Base-by-base conservation (phyloP, 2,113 vertebrate species). In the Artemisiospiza belli region DNA sequence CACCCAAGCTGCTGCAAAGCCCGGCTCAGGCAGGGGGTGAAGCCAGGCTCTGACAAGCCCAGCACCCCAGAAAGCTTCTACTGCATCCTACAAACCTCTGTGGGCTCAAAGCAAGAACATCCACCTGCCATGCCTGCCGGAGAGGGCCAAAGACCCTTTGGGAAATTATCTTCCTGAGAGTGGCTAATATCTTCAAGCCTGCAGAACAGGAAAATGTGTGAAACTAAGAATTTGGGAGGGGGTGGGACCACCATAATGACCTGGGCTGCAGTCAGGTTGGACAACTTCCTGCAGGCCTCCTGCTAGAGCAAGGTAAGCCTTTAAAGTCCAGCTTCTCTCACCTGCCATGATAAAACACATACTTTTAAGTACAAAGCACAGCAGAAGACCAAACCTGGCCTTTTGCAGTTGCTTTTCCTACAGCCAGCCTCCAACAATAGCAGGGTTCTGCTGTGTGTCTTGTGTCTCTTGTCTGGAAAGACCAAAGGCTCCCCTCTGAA, bases 1-100 rank as follows among this genome's bases (percentile, higher is more conserved):
- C 31, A 27, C 18, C 39, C 24, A 44, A 30, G 61, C 20, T 5
- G 0, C 66, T 35, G 72, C 57, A 66, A 62, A 64, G 23, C 44
- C 73, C 2, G 0, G 18, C 66, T 68, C 63, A 9, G 68, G 66
- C 55, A 61, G 15, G 21, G 21, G 43, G 11, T n/a, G 44, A 80
- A 75, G 25, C 39, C 44, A 33, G 69, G 35, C 35, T 62, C 66
- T 59, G 47, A 35, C 2, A 2, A 44, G 64, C 15, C 16, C 54
- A 46, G 69, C 49, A n/a, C 15, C 61, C 21, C 63, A 87, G 37
- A 64, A 81, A 87, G 25, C 12, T 54, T 27, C 59, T 23, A 20
- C 72, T 44, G 52, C 4, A 2, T 19, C 41, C 49, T 14, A 0
- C 51, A 41, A 14, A 67, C 11, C 11, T 2, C 0, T 33, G 15